Conservation (phyloP, 1,140 invertebrate species). For the Phymorhynchus buccinoides region DNA sequence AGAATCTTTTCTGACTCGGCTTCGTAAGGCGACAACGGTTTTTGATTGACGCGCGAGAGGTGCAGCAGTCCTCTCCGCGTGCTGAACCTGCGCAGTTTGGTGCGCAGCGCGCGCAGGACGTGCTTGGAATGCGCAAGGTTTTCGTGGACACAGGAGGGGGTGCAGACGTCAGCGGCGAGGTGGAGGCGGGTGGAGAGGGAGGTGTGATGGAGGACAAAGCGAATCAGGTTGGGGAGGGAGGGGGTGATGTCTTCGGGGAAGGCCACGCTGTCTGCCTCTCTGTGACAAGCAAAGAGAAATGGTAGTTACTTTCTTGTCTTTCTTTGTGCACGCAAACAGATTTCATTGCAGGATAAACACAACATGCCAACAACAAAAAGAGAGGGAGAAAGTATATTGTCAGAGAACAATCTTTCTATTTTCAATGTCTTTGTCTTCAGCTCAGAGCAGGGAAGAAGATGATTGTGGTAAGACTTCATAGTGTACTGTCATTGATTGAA, state of each 20-base stretch:
- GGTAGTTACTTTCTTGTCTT: neutral
- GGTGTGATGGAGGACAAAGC: slow-evolving; percentile 78
- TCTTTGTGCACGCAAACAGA: neutral
- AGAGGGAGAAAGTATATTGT: too few relatives aligned
- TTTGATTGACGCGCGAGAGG: neutral
- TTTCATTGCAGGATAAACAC: too few relatives aligned
- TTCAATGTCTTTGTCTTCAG: too few relatives aligned
- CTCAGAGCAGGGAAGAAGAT: too few relatives aligned
- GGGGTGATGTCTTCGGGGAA: slow-evolving; percentile 80
- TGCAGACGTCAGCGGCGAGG: slow-evolving; percentile 55
- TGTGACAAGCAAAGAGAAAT: slow-evolving; percentile 64
- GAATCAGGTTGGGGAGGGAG: slow-evolving; percentile 80
- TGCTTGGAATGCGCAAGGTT: slow-evolving; percentile 47
- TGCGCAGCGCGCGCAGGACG: neutral
- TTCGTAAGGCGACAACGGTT: neutral
- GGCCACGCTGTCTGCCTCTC: slow-evolving; percentile 83
- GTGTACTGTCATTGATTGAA: too few relatives aligned
- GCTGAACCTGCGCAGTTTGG: slow-evolving; percentile 14
- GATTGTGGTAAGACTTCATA: too few relatives aligned
- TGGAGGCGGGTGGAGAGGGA: slow-evolving; percentile 52
- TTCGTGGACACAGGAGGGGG: slow-evolving; percentile 49
- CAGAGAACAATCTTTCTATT: too few relatives aligned
- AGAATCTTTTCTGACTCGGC: neutral
- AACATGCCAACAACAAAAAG: too few relatives aligned
- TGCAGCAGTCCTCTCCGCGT: neutral